Evolutionary conservation across 1,140 invertebrate genomes (phyloP).

Genomic region (Druon quercuslanigerum): DNA sequence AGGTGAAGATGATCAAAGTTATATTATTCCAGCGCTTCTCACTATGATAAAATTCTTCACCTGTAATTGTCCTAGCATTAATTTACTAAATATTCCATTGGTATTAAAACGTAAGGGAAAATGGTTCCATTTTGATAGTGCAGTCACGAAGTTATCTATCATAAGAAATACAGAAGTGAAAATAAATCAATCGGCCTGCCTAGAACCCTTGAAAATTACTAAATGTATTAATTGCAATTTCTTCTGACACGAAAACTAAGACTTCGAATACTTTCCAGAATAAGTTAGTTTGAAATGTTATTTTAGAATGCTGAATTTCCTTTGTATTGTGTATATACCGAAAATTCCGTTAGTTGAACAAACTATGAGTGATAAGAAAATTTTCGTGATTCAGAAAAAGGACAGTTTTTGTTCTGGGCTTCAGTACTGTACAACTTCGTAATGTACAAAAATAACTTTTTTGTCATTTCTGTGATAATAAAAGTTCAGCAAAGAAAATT

Average conservation of each 20-base stretch:
- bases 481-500: slow-evolving; percentile 19
- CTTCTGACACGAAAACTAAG: neutral
- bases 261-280: slow-evolving; percentile 26
- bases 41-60: no score
- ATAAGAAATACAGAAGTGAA: no score
- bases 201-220: neutral
- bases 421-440: neutral
- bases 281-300: neutral
- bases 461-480: slow-evolving; percentile 44
- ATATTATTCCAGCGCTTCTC: no score
- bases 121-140: no score
- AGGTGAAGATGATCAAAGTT: no score
- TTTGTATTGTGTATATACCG: neutral
- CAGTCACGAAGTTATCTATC: no score
- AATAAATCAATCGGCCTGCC: neutral
- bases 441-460: slow-evolving; percentile 34
- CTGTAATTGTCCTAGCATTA: no score
- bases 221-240: neutral
- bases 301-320: neutral
- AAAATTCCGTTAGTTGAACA: neutral
- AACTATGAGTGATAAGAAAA: no score
- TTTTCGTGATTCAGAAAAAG: neutral
- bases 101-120: no score
- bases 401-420: neutral
- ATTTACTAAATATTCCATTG: no score